These are phyloP conservation scores for Leguminivora glycinivorella DNA, from an alignment of 1,140 invertebrate genomes.

Conservation along the genomic window DNA sequence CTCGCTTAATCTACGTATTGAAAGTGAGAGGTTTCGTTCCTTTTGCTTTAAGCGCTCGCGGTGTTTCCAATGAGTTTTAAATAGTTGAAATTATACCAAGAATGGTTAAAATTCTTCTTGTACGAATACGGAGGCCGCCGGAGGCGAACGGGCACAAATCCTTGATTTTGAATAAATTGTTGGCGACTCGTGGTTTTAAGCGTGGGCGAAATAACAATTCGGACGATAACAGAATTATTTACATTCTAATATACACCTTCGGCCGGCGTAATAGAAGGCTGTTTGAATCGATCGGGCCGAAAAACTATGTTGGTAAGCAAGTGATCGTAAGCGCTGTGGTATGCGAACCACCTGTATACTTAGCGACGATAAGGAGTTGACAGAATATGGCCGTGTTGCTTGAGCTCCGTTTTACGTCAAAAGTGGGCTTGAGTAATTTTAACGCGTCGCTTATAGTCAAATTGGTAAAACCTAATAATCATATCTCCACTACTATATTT, in stretches of 20 bases:
- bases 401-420: slow-evolving; percentile 25
- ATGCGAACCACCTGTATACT: slow-evolving; percentile 59
- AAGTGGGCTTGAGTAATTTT: slow-evolving; percentile 12
- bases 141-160: slow-evolving; percentile 54
- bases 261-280: slow-evolving; percentile 46
- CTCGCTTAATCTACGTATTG: slow-evolving; percentile 19
- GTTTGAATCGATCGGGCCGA: slow-evolving; percentile 45
- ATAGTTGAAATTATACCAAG: slow-evolving; percentile 25
- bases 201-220: slow-evolving; percentile 57
- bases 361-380: slow-evolving; percentile 34
- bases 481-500: neutral
- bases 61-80: slow-evolving; percentile 16
- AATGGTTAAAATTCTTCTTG: slow-evolving; percentile 22
- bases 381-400: slow-evolving; percentile 24
- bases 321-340: slow-evolving; percentile 44
- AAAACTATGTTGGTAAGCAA: slow-evolving; percentile 37
- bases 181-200: slow-evolving; percentile 49
- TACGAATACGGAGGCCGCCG: slow-evolving; percentile 27
- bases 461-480: slow-evolving; percentile 15
- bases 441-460: neutral
- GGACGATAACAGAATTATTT: slow-evolving; percentile 30
- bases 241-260: slow-evolving; percentile 56
- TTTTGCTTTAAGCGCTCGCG: neutral
- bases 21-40: slow-evolving; percentile 20
- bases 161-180: slow-evolving; percentile 70